Conservation (phyloP, 2,113 vertebrate species). For the Dermatemys mawii region DNA sequence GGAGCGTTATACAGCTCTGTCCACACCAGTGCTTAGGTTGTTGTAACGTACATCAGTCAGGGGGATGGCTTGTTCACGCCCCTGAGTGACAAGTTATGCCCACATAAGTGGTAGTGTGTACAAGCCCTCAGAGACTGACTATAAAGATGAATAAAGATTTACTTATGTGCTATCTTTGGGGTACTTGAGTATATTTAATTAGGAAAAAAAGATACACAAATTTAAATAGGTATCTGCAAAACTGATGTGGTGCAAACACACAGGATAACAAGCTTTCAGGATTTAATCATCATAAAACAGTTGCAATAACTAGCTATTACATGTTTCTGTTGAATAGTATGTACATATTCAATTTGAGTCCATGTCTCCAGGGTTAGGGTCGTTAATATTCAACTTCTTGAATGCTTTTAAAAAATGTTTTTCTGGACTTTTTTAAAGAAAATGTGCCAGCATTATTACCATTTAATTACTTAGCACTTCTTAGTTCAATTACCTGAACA, state of each 20-base stretch:
- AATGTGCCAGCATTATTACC: neutral
- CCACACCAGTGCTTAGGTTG: too few species aligned
- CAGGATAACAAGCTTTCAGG: slow-evolving; percentile 18
- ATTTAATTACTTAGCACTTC: neutral
- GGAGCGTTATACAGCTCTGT: too few species aligned
- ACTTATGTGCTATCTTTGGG: slow-evolving; percentile 30
- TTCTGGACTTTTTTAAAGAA: neutral
- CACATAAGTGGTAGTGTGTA: too few species aligned
- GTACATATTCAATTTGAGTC: neutral
- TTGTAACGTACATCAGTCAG: too few species aligned
- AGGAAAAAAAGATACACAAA: slow-evolving; percentile 47
- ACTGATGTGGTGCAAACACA: slow-evolving; percentile 43
- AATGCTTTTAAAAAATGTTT: slow-evolving; percentile 12
- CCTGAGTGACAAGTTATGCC: too few species aligned
- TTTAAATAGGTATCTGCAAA: slow-evolving; percentile 18
- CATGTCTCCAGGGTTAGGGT: neutral
- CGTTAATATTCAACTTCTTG: slow-evolving; percentile 26
- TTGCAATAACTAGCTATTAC: slow-evolving; percentile 21
- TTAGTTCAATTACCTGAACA: neutral
- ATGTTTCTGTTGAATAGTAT: neutral
- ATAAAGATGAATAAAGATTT: slow-evolving; percentile 26
- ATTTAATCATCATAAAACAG: slow-evolving; percentile 28
- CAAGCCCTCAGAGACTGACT: slow-evolving; percentile 9
- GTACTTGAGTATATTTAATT: slow-evolving; percentile 54
- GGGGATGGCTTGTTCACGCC: too few species aligned